Conservation (phyloP, 2,888 invertebrate genomes). For the Creontiades dilutus region DNA sequence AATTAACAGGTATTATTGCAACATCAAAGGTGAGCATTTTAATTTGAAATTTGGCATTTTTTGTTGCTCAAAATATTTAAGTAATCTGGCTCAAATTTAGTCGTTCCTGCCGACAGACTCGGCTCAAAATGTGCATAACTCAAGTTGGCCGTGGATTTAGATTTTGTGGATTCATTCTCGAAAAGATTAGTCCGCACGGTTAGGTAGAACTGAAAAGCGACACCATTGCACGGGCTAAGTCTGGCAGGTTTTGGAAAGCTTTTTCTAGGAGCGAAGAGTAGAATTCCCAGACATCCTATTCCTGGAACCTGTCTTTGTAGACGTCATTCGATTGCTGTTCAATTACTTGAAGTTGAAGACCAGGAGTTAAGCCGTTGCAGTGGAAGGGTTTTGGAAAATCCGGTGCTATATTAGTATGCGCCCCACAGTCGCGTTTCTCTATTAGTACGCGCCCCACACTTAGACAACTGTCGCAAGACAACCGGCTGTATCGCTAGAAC, state of each 20-base stretch:
- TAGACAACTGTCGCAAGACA: too few relatives aligned
- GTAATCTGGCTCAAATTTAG: neutral
- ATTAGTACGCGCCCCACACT: too few relatives aligned
- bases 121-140: neutral
- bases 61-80: too few relatives aligned
- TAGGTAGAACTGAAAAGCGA: neutral
- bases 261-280: constrained; percentile 11
- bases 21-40: too few relatives aligned
- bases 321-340: too few relatives aligned
- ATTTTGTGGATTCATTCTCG: neutral
- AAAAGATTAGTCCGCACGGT: neutral
- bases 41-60: too few relatives aligned
- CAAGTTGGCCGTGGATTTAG: too few relatives aligned
- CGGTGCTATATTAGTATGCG: too few relatives aligned
- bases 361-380: neutral
- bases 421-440: too few relatives aligned
- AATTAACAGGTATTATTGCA: too few relatives aligned
- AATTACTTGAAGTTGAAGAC: too few relatives aligned
- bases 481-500: too few relatives aligned
- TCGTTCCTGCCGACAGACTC: neutral
- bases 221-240: constrained; percentile 18
- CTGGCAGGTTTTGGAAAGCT: constrained; percentile 1
- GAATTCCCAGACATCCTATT: neutral
- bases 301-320: neutral
- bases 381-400: constrained; percentile 1